These are phyloP conservation scores for Caenorhabditis virilis DNA, from an alignment of 2,888 invertebrate genomes.

Conservation along the genomic window DNA sequence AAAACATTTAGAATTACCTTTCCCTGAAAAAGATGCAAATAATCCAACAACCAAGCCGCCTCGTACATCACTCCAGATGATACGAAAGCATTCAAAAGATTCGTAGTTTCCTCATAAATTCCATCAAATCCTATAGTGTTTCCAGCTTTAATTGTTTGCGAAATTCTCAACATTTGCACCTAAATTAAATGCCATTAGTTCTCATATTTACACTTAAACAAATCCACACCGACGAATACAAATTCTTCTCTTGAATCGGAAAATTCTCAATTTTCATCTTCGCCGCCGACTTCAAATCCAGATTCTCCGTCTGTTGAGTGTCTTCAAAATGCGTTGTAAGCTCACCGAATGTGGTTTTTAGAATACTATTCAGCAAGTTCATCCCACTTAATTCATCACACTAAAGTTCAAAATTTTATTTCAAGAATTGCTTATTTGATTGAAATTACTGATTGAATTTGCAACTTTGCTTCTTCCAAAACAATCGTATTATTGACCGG, in stretches of 20 bases:
- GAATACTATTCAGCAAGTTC: constrained; percentile 21
- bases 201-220: too few species aligned
- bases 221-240: constrained; percentile 34
- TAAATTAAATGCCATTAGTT: too few species aligned
- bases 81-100: constrained; percentile 18
- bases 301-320: constrained; percentile 18
- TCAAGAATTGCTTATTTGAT: background rate
- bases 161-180: constrained; percentile 35
- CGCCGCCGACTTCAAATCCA: constrained; percentile 15
- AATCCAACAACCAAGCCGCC: constrained; percentile 33
- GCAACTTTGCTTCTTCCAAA: constrained; percentile 35
- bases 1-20: too few species aligned
- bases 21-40: constrained; percentile 24
- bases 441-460: constrained; percentile 14
- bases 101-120: constrained; percentile 21
- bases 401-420: constrained; percentile 1
- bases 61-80: constrained; percentile 37
- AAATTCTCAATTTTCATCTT: constrained; percentile 11
- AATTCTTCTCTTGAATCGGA: constrained; percentile 19
- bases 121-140: constrained; percentile 27
- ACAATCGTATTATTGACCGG: constrained; percentile 27
- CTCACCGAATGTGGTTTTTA: constrained; percentile 22
- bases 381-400: constrained; percentile 26
- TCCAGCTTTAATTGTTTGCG: constrained; percentile 32
- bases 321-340: constrained; percentile 20